Evolutionary conservation across 2,888 invertebrate species (phyloP).

Genomic region (Nemotelus pantherinus): DNA sequence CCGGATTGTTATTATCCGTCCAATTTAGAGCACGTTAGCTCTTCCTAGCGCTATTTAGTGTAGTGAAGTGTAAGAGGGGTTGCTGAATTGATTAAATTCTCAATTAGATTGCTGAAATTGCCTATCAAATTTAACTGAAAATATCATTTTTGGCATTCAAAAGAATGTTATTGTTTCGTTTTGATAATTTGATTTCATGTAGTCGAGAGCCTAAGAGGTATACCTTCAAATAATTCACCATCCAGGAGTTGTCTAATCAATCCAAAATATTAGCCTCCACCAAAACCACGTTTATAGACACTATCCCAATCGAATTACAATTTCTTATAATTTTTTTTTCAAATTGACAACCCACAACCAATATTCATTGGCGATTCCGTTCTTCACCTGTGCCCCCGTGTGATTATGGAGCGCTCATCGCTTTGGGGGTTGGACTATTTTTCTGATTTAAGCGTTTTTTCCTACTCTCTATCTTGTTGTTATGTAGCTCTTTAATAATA

Average conservation of each 20-base stretch:
- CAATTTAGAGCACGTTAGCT: constrained; percentile 43
- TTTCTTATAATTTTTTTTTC: too few species aligned
- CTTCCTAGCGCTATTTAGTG: constrained; percentile 2
- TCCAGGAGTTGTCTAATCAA: too few species aligned
- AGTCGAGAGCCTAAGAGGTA: too few species aligned
- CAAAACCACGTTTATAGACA: too few species aligned
- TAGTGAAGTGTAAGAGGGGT: background rate
- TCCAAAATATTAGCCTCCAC: too few species aligned
- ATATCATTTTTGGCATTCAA: too few species aligned
- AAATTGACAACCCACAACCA: too few species aligned
- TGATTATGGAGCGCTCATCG: constrained; percentile 29
- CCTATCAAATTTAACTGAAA: too few species aligned
- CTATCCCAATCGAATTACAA: too few species aligned
- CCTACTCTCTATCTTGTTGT: constrained; percentile 11
- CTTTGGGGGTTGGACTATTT: constrained; percentile 36
- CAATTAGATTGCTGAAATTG: background rate
- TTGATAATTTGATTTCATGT: too few species aligned
- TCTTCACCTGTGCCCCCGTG: constrained; percentile 28
- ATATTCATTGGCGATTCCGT: background rate
- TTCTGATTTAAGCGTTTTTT: constrained; percentile 30
- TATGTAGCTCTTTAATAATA: constrained; percentile 34
- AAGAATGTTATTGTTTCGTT: too few species aligned
- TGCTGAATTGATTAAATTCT: background rate
- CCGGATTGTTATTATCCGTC: constrained; percentile 39
- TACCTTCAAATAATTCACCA: too few species aligned